These are phyloP conservation scores for Melanotaenia duboulayi DNA, from an alignment of 2,113 vertebrate genomes.

Conservation along the genomic window DNA sequence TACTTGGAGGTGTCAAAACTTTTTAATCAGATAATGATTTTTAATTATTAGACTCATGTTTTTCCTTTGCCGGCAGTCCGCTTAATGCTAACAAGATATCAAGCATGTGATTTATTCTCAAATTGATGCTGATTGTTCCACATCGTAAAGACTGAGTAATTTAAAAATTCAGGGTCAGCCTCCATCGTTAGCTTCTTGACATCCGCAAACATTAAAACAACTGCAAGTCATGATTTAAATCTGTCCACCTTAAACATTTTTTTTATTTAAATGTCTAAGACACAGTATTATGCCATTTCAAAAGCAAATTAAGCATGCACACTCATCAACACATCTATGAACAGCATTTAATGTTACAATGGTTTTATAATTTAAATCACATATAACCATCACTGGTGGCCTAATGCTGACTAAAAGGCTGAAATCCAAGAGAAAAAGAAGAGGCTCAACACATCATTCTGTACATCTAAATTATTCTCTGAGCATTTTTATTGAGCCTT, in stretches of 20 bases:
- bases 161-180: background rate
- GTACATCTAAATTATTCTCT: constrained; percentile 29
- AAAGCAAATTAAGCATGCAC: background rate
- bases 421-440: constrained; percentile 31
- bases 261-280: background rate
- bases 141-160: background rate
- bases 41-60: background rate
- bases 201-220: background rate
- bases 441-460: constrained; percentile 49
- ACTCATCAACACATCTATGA: background rate
- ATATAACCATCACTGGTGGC: constrained; percentile 17
- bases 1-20: background rate
- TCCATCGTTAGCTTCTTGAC: background rate
- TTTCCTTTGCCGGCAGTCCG: background rate
- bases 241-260: background rate
- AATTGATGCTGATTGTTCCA: background rate
- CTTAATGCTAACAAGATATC: background rate
- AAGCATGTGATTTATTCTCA: background rate
- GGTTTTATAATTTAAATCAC: constrained; percentile 43
- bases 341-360: constrained; percentile 11
- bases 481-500: constrained; percentile 45
- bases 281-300: background rate
- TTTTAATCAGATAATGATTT: background rate
- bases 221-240: constrained; percentile 4
- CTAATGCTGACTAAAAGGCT: constrained; percentile 48